Percentiles rank a stretch among this genome's conserved stretches.
Conservation (phyloP, 2,888 invertebrate genomes). For the Cryptocephalus moraei region DNA sequence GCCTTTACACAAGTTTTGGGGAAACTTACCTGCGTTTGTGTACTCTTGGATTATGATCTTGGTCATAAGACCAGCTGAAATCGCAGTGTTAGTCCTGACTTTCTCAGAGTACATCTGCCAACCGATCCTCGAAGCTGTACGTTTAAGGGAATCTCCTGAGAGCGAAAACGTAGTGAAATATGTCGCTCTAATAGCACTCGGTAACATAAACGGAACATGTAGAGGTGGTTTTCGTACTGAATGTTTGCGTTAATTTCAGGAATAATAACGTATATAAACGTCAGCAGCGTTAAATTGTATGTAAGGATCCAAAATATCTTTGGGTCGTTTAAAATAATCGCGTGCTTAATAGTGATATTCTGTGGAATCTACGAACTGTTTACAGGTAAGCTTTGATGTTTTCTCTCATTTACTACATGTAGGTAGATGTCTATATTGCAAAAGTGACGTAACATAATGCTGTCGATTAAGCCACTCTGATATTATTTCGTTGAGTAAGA, state of each 20-base stretch:
- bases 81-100: constrained; percentile 65
- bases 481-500: no score
- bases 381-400: constrained; percentile 37
- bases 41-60: constrained; percentile 71
- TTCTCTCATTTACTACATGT: no score
- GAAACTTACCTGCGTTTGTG: constrained; percentile 61
- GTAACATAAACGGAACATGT: constrained; percentile 35
- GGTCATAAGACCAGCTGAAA: constrained; percentile 65
- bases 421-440: no score
- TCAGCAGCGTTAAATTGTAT: constrained; percentile 67
- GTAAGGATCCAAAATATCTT: constrained; percentile 75
- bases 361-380: constrained; percentile 63
- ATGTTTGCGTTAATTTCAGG: constrained; percentile 41
- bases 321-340: constrained; percentile 66
- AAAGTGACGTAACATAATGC: no score
- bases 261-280: constrained; percentile 66
- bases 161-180: constrained; percentile 44
- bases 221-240: background rate
- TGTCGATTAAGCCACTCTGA: no score
- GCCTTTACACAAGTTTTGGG: constrained; percentile 57
- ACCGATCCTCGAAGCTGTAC: constrained; percentile 46
- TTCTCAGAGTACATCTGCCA: constrained; percentile 66
- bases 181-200: constrained; percentile 52
- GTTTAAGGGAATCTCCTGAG: constrained; percentile 30
- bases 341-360: constrained; percentile 64